Evolutionary conservation across 2,113 vertebrate genomes (phyloP).

Genomic region (Phrynosoma blainvillii): DNA sequence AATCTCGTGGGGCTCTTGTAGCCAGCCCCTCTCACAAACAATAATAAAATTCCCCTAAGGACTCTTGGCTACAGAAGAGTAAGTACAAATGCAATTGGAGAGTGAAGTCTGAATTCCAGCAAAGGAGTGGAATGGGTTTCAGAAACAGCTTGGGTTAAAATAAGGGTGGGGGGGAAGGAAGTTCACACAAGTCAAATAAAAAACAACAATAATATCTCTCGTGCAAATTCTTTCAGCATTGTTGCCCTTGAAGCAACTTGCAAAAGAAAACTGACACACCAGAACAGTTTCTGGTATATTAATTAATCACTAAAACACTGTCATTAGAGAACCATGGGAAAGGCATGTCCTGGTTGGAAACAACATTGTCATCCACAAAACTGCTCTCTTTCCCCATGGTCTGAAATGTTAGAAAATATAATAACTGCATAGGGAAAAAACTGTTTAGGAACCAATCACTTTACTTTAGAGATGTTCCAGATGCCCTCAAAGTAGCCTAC

Average conservation of each 20-base stretch:
- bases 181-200: background rate
- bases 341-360: background rate
- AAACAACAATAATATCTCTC: background rate
- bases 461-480: background rate
- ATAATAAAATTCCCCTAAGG: too few relatives aligned
- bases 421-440: background rate
- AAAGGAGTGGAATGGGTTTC: too few relatives aligned
- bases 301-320: background rate
- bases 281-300: background rate
- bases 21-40: too few relatives aligned
- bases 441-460: background rate
- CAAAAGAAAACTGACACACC: background rate
- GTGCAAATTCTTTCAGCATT: background rate
- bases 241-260: background rate
- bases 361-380: background rate
- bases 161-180: background rate
- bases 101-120: too few relatives aligned
- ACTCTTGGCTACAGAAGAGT: too few relatives aligned
- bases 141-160: too few relatives aligned
- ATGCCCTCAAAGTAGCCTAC: background rate
- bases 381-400: background rate
- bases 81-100: too few relatives aligned
- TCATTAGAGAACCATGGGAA: background rate
- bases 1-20: too few relatives aligned
- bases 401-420: background rate